Conservation (phyloP, 2,888 invertebrate species). For the Parnassius smintheus region DNA sequence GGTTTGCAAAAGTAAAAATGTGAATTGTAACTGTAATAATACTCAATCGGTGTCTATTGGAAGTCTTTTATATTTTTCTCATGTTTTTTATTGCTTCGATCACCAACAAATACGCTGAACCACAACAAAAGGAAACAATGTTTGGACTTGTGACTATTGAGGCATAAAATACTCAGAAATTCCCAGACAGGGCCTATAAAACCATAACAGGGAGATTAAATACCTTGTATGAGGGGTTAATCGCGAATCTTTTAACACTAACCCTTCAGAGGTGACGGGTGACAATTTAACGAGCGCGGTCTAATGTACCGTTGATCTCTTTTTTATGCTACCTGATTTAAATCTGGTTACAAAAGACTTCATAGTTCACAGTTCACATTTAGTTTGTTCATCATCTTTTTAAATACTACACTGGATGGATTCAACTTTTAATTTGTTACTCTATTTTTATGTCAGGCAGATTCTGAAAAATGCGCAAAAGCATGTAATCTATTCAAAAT, state of each 20-base stretch:
- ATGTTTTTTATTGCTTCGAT: constrained; percentile 36
- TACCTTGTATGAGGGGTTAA: constrained; percentile 56
- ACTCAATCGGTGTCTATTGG: constrained; percentile 7
- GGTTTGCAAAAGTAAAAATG: too few relatives aligned
- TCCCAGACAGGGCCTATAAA: constrained; percentile 58
- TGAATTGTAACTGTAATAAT: constrained; percentile 5
- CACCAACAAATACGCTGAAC: constrained; percentile 47
- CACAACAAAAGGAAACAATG: constrained; percentile 56
- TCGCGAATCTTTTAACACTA: constrained; percentile 44
- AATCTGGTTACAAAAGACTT: constrained; percentile 27
- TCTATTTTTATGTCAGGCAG: too few relatives aligned
- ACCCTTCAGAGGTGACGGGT: constrained; percentile 51
- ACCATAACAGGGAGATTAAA: constrained; percentile 44
- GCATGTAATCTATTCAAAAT: too few relatives aligned
- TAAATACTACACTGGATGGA: too few relatives aligned
- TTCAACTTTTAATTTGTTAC: too few relatives aligned
- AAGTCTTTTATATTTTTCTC: constrained; percentile 21
- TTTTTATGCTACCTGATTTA: constrained; percentile 46
- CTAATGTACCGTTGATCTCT: constrained; percentile 32
- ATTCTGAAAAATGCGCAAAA: too few relatives aligned
- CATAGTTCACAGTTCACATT: constrained; percentile 10
- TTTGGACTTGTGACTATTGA: constrained; percentile 64
- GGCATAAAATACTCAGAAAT: constrained; percentile 62
- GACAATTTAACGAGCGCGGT: constrained; percentile 53
- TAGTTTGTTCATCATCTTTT: background rate